Evolutionary conservation across 2,888 invertebrate genomes (phyloP).

Genomic region (Trilocha varians): DNA sequence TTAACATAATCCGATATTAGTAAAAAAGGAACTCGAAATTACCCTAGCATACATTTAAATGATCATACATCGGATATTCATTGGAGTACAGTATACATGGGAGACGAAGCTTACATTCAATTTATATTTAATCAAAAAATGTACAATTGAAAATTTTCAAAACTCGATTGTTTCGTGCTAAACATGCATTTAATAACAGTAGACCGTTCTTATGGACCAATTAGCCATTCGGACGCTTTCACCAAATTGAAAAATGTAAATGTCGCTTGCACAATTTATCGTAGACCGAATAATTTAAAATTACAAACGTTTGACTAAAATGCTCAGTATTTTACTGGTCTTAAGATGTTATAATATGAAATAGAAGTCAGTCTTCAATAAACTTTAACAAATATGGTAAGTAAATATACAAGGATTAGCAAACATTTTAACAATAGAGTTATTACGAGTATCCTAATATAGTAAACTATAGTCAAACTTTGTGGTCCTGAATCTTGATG

Average conservation of each 20-base stretch:
- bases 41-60: no score
- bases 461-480: constrained; percentile 50
- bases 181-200: constrained; percentile 32
- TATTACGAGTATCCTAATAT: constrained; percentile 61
- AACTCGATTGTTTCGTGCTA: constrained; percentile 34
- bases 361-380: constrained; percentile 1
- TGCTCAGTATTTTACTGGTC: no score
- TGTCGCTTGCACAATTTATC: constrained; percentile 3
- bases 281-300: no score
- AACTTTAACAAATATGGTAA: constrained; percentile 4
- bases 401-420: constrained; percentile 39
- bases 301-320: no score
- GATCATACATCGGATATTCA: no score
- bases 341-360: no score
- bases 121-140: background rate
- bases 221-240: constrained; percentile 46
- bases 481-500: constrained; percentile 61
- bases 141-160: constrained; percentile 19
- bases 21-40: no score
- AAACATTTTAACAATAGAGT: constrained; percentile 61
- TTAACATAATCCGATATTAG: no score
- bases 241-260: constrained; percentile 19
- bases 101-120: no score
- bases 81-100: no score
- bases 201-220: constrained; percentile 36